phyloP scores from a whole-genome alignment of 2,888 invertebrate species.

The Epistrophe eligans region DNA sequence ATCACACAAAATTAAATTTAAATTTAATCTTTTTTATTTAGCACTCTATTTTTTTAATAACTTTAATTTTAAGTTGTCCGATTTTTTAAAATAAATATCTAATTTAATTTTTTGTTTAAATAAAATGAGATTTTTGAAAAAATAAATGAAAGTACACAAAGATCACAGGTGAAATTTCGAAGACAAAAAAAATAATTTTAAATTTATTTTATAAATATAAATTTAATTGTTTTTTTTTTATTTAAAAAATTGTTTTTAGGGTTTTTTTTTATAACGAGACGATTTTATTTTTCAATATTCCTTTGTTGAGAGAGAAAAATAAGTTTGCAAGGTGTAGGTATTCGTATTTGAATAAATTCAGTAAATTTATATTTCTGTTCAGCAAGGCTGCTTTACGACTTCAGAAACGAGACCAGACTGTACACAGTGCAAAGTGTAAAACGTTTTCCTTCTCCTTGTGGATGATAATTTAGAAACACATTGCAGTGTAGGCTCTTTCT shows the following conservation, averaged over 20 bases:
- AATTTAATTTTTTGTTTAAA: slow-evolving; percentile 21
- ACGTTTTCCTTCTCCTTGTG: slow-evolving; percentile 70
- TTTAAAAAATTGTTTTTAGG: slow-evolving; percentile 26
- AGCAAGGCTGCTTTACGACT: slow-evolving; percentile 75
- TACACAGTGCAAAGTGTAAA: slow-evolving; percentile 73
- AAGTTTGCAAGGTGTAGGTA: slow-evolving; percentile 55
- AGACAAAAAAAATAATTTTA: slow-evolving; percentile 8
- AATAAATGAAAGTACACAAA: slow-evolving; percentile 73
- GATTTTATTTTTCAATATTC: slow-evolving; percentile 49
- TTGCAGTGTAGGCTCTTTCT: slow-evolving; percentile 7
- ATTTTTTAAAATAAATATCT: slow-evolving; percentile 27
- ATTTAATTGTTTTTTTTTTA: slow-evolving; percentile 30
- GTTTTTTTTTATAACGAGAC: slow-evolving; percentile 29
- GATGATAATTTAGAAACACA: not conserved
- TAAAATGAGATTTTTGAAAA: slow-evolving; percentile 51
- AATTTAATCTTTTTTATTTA: slow-evolving; percentile 38
- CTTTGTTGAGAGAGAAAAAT: slow-evolving; percentile 34
- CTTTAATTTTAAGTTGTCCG: slow-evolving; percentile 35
- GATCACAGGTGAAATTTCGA: slow-evolving; percentile 71
- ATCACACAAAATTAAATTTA: slow-evolving; percentile 30
- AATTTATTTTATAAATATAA: not conserved
- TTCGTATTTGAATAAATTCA: slow-evolving; percentile 58
- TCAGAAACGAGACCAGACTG: slow-evolving; percentile 76
- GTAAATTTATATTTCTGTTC: slow-evolving; percentile 51
- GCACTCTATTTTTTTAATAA: slow-evolving; percentile 43